These are phyloP conservation scores for Lithophane ornitopus DNA, from an alignment of 2,888 invertebrate genomes.

Conservation along the genomic window DNA sequence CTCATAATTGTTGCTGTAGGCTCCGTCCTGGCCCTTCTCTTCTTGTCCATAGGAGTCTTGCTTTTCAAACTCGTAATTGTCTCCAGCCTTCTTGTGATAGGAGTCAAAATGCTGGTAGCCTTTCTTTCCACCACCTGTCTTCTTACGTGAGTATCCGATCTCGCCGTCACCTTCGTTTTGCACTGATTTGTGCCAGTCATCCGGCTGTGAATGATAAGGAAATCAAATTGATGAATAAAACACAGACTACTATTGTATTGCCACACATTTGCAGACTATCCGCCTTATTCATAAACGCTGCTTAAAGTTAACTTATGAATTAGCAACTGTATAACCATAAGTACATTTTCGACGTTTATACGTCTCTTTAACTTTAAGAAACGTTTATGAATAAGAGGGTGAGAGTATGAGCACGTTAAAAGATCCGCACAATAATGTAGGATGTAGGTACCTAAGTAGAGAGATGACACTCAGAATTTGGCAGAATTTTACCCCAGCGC, in stretches of 20 bases:
- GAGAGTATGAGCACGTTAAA: not conserved
- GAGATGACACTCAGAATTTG: not conserved
- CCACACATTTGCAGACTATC: not conserved
- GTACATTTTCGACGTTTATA: too few species aligned
- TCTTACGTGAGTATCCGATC: conserved; percentile 92
- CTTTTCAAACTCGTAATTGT: conserved; percentile 93
- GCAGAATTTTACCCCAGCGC: not conserved
- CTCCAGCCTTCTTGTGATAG: conserved; percentile 93
- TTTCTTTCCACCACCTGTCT: conserved; percentile 92
- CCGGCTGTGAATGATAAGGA: conserved; percentile 71
- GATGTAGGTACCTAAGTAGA: not conserved
- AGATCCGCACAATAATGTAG: not conserved
- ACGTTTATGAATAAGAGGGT: too few species aligned
- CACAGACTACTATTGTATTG: not conserved
- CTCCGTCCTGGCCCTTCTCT: conserved; percentile 86
- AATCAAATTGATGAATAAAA: conserved; percentile 1
- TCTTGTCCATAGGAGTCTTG: conserved; percentile 92
- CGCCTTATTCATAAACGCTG: too few species aligned
- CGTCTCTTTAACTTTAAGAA: too few species aligned
- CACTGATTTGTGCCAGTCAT: conserved; percentile 90
- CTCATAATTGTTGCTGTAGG: conserved; percentile 83
- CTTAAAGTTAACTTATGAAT: too few species aligned
- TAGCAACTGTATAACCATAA: too few species aligned
- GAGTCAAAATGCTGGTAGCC: conserved; percentile 94
- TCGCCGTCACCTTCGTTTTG: conserved; percentile 92